Conservation (phyloP, 2,113 vertebrate genomes). For the Anseranas semipalmata region DNA sequence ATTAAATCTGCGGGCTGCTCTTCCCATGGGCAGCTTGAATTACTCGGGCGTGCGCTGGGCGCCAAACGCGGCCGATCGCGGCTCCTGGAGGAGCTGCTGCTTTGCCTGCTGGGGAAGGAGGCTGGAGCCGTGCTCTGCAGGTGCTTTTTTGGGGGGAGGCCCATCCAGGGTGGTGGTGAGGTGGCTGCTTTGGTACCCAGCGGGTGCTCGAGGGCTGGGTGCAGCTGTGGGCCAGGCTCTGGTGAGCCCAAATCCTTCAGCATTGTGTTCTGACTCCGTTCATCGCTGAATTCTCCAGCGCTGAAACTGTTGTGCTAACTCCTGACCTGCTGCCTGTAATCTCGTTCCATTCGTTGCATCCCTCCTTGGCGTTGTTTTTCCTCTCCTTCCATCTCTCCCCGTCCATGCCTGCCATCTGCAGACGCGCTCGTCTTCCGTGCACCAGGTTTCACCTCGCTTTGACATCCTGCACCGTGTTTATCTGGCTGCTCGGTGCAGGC, state of each 20-base stretch:
- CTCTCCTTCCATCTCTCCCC: background rate
- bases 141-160: background rate
- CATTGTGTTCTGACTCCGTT: rapidly evolving
- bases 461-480: background rate
- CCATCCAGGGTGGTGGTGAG: rapidly evolving
- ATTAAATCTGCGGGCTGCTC: background rate
- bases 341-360: background rate
- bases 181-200: background rate
- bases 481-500: background rate
- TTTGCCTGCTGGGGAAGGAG: background rate
- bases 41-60: background rate
- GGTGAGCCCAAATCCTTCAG: background rate
- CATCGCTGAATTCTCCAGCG: rapidly evolving
- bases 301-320: background rate
- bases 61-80: background rate
- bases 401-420: background rate
- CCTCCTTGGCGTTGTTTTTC: background rate
- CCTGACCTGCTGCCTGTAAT: background rate
- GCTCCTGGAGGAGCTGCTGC: background rate
- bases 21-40: background rate
- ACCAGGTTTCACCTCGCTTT: background rate
- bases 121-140: background rate
- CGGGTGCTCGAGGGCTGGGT: background rate
- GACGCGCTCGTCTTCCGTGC: background rate
- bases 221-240: background rate